These are phyloP conservation scores for Beris morrisii DNA, from an alignment of 2,888 invertebrate genomes.

Conservation along the genomic window DNA sequence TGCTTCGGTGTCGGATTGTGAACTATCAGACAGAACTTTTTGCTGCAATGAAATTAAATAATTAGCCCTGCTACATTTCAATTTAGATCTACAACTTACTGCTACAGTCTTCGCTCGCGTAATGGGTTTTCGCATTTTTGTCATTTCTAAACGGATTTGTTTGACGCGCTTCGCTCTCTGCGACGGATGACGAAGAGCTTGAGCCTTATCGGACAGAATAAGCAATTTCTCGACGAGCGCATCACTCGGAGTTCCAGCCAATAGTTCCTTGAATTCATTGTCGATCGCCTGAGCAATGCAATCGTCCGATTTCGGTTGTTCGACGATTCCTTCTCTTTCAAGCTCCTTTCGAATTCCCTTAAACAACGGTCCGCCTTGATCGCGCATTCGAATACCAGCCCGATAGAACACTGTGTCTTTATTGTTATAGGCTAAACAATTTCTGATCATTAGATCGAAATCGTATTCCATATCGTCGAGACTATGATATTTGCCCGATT, in stretches of 20 bases:
- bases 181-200: conserved; percentile 62
- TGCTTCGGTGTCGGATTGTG: conserved; percentile 52
- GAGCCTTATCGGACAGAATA: conserved; percentile 65
- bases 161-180: conserved; percentile 63
- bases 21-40: conserved; percentile 46
- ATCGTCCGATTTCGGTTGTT: conserved; percentile 55
- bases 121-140: conserved; percentile 58
- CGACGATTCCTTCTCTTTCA: conserved; percentile 52
- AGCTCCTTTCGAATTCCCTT: conserved; percentile 77
- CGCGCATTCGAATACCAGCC: conserved; percentile 85
- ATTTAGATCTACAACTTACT: conserved; percentile 12
- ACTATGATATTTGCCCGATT: conserved; percentile 66
- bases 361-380: conserved; percentile 81
- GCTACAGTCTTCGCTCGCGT: conserved; percentile 42
- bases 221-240: conserved; percentile 58
- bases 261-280: conserved; percentile 58
- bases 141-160: conserved; percentile 62
- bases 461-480: conserved; percentile 83
- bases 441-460: conserved; percentile 93
- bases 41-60: conserved; percentile 14
- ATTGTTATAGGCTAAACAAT: conserved; percentile 93
- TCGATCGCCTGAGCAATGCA: conserved; percentile 62
- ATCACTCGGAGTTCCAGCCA: conserved; percentile 50
- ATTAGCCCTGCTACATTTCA: not conserved
- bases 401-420: conserved; percentile 94